A percentile compares a stretch with the other conserved stretches of the same genome.
phyloP scores from a whole-genome alignment of 37 sponge, comb jelly and placozoan species.

The Bolinopsis microptera region DNA sequence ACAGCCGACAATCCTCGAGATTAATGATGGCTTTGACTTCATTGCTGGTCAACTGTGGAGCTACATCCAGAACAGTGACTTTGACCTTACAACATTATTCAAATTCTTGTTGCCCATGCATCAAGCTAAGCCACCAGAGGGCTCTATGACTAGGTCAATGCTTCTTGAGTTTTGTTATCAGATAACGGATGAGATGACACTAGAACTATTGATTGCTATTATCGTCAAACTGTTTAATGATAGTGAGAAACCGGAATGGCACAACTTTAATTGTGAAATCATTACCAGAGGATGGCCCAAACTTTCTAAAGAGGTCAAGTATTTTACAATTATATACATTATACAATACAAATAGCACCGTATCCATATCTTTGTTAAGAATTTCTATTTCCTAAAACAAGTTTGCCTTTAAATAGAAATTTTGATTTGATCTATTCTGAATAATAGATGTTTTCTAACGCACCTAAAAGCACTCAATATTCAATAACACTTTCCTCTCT shows the following conservation, averaged over 20 bases:
- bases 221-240: slow-evolving; percentile 36
- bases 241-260: slow-evolving; percentile 52
- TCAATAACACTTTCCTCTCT: not conserved
- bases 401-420: no score
- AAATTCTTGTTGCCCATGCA: slow-evolving; percentile 40
- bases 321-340: no score
- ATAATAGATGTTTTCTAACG: no score
- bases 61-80: not conserved
- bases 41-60: slow-evolving; percentile 12
- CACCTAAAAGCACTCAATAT: no score
- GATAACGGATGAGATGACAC: slow-evolving; percentile 15
- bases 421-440: no score
- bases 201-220: slow-evolving; percentile 16
- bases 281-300: slow-evolving; percentile 55
- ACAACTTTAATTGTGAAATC: slow-evolving; percentile 2
- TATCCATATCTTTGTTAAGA: no score
- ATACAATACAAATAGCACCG: no score
- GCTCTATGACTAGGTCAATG: slow-evolving; percentile 34
- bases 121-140: slow-evolving; percentile 5
- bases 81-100: slow-evolving; percentile 15
- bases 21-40: slow-evolving; percentile 43
- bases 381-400: no score
- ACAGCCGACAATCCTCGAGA: slow-evolving; percentile 13
- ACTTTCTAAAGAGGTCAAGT: slow-evolving; percentile 2
- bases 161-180: slow-evolving; percentile 56